These are phyloP conservation scores for Rhinolophus sinicus DNA, from an alignment of 2,113 vertebrate species.

Conservation along the genomic window DNA sequence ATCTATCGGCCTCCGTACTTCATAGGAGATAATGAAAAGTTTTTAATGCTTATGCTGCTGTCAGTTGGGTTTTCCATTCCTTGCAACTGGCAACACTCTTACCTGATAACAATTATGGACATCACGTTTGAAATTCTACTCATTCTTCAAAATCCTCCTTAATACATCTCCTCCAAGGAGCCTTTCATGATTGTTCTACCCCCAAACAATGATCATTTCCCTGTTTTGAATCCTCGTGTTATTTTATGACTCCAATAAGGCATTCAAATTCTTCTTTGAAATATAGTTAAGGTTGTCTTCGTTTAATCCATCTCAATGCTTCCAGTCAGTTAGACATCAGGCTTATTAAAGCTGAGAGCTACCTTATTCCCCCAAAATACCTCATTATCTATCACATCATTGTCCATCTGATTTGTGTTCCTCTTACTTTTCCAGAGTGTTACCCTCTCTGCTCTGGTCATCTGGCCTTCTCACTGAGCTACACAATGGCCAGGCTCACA, in stretches of 20 bases:
- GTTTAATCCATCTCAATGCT: not conserved
- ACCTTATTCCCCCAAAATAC: not conserved
- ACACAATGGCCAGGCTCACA: rapidly evolving
- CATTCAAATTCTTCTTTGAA: not conserved
- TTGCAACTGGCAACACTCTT: not conserved
- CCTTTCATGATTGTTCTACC: not conserved
- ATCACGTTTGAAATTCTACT: not conserved
- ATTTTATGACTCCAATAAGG: not conserved
- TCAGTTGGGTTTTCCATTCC: not conserved
- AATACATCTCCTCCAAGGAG: not conserved
- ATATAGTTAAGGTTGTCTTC: not conserved
- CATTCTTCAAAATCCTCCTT: not conserved
- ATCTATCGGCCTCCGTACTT: not conserved
- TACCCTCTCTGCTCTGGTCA: not conserved
- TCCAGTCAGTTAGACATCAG: not conserved
- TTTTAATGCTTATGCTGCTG: not conserved
- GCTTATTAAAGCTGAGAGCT: not conserved
- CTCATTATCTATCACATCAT: not conserved
- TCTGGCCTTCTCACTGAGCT: not conserved
- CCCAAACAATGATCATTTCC: not conserved
- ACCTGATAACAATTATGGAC: no score
- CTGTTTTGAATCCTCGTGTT: not conserved
- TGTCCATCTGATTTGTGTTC: not conserved
- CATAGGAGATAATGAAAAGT: not conserved
- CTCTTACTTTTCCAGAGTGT: not conserved